These are phyloP conservation scores for Drosophila mojavensis DNA, from an alignment of 1,140 invertebrate species.

Conservation along the genomic window DNA sequence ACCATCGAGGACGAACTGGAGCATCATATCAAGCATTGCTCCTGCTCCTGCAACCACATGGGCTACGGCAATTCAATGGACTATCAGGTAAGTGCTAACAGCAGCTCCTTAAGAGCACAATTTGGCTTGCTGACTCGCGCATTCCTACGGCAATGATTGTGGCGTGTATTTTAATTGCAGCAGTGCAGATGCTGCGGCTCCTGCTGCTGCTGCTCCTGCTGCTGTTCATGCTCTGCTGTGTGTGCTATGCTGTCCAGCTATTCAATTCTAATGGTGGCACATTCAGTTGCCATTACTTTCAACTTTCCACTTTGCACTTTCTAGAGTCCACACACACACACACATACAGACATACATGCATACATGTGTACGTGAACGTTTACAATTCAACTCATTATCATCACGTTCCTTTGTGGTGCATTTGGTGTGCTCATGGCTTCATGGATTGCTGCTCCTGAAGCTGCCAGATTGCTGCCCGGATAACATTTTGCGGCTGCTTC, in stretches of 20 bases:
- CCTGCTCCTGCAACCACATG: conserved; percentile 95
- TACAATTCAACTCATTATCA: conserved; percentile 70
- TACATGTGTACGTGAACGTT: conserved; percentile 7
- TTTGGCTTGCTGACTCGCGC: conserved; percentile 13
- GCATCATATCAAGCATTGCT: conserved; percentile 93
- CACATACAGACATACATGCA: not conserved
- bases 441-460: conserved; percentile 39
- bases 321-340: conserved; percentile 4
- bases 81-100: conserved; percentile 89
- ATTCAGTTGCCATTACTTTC: conserved; percentile 42
- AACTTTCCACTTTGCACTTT: conserved; percentile 25
- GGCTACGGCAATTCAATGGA: conserved; percentile 95
- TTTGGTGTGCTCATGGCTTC: conserved; percentile 47
- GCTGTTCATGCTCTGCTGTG: not conserved
- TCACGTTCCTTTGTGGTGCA: conserved; percentile 64
- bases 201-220: not conserved
- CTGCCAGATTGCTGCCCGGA: conserved; percentile 53
- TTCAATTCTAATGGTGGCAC: conserved; percentile 50
- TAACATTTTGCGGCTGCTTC: conserved; percentile 37
- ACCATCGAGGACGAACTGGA: conserved; percentile 89
- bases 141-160: conserved; percentile 57
- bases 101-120: not conserved
- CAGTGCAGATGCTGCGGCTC: conserved; percentile 12
- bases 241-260: conserved; percentile 14
- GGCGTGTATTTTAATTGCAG: conserved; percentile 73